Percentiles rank a stretch among this genome's conserved stretches.
These are phyloP conservation scores for Platysternon megacephalum DNA, from an alignment of 2,113 vertebrate genomes.

Conservation along the genomic window DNA sequence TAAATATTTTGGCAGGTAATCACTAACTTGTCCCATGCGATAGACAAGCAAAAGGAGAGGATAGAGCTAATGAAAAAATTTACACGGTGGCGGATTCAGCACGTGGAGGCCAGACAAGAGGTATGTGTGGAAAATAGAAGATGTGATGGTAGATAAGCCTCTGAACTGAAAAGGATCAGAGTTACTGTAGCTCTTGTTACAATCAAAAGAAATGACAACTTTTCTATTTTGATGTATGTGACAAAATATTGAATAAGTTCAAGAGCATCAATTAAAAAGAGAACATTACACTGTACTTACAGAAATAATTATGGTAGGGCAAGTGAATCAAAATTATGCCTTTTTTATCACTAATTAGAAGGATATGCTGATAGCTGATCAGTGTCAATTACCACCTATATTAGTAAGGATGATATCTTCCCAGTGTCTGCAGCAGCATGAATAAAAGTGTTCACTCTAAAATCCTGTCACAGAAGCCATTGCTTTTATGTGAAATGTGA, in stretches of 20 bases:
- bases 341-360: neutral
- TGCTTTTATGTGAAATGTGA: neutral
- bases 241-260: neutral
- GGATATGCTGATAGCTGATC: neutral
- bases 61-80: constrained; percentile 89
- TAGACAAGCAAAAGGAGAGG: constrained; percentile 91
- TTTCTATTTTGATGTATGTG: constrained; percentile 1
- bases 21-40: constrained; percentile 84
- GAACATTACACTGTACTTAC: rapidly evolving
- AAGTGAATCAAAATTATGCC: neutral
- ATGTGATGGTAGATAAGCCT: neutral
- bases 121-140: constrained; percentile 74
- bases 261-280: neutral
- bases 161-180: constrained; percentile 13
- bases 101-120: constrained; percentile 85
- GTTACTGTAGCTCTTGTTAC: constrained; percentile 1
- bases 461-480: neutral
- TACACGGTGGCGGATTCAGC: constrained; percentile 88
- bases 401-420: neutral
- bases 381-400: neutral
- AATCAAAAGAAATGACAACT: neutral
- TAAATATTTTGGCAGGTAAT: constrained; percentile 85
- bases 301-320: neutral
- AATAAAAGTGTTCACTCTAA: neutral
- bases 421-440: neutral